Evolutionary conservation across 2,888 invertebrate species (phyloP).

Genomic region (Agrilus biguttatus): DNA sequence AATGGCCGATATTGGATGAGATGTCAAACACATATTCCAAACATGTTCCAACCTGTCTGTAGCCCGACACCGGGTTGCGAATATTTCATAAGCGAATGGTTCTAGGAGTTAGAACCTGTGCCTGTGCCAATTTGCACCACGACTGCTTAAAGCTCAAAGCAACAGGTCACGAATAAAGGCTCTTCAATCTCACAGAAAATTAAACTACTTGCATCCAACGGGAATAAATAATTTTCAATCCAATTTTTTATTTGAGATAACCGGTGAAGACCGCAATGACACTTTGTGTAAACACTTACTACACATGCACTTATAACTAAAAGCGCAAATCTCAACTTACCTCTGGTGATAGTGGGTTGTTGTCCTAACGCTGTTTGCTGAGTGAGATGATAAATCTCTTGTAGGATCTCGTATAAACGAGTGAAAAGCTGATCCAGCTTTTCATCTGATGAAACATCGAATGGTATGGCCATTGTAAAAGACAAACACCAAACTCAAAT

Average conservation of each 20-base stretch:
- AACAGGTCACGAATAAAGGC: too few relatives aligned
- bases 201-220: background rate
- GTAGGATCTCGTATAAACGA: slow-evolving; percentile 14
- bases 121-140: too few relatives aligned
- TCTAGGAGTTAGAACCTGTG: too few relatives aligned
- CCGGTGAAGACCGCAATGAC: background rate
- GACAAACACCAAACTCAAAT: slow-evolving; percentile 4
- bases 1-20: too few relatives aligned
- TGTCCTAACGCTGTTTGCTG: slow-evolving; percentile 6
- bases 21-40: too few relatives aligned
- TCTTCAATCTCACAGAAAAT: background rate
- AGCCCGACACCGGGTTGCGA: too few relatives aligned
- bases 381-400: slow-evolving; percentile 12
- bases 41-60: too few relatives aligned
- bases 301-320: background rate
- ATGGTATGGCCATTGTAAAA: slow-evolving; percentile 28
- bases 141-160: too few relatives aligned
- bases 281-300: background rate
- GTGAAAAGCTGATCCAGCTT: slow-evolving; percentile 16
- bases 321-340: slow-evolving; percentile 6
- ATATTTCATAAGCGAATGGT: too few relatives aligned
- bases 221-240: background rate
- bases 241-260: background rate
- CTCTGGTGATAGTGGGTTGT: slow-evolving; percentile 6
- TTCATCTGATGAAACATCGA: slow-evolving; percentile 24